Base-by-base conservation (phyloP, 2,888 invertebrate genomes). In the Noctua fimbriata region DNA sequence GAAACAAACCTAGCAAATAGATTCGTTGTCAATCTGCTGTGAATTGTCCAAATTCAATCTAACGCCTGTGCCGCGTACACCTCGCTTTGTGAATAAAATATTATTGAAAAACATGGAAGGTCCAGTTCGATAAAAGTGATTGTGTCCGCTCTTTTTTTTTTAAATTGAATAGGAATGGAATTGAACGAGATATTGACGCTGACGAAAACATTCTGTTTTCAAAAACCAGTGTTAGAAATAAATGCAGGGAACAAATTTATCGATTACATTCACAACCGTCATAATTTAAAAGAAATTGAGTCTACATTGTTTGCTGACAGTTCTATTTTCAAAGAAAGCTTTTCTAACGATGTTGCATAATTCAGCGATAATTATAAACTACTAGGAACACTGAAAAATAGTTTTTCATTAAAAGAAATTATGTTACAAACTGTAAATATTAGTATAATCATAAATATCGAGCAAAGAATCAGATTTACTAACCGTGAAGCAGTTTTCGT, bases 31-130 rank as follows among this genome's bases (percentile, higher is more conserved):
- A 92, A 93, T 92, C 89, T 82, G 89, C 86, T 85, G 90, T 88
- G 90, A 91, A 92, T 91, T 89, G 88, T 90, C 83, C 90, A 91
- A 92, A 92, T 89, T 90, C 90, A 93, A 94, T 93, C 91, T 90
- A 92, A 93, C 91, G 88, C 90, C 83, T 82, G 69, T 58, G 86
- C 73, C 70, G 77, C 83, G 75, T 80, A 80, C 82, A 81, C 77
- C 77, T 85, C 76, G 67, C 74, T 74, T 76, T 85, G 69, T 83
- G 82, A 84, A 86, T 85, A 89, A 87, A 89, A 89, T 85, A 89
- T 81, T 76, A 85, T 81, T 71, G 78, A 41, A 87, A 86, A 87
- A 80, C 82, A 82, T 85, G 55, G 77, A 77, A 47, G 65, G 69
- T 73, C 28, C 44, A 52, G 28, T 72, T 67, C 41, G 36, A 67